Percentiles rank a stretch among this genome's conserved stretches.
Conservation (phyloP, 2,113 vertebrate genomes). For the Thinocorus orbignyianus region DNA sequence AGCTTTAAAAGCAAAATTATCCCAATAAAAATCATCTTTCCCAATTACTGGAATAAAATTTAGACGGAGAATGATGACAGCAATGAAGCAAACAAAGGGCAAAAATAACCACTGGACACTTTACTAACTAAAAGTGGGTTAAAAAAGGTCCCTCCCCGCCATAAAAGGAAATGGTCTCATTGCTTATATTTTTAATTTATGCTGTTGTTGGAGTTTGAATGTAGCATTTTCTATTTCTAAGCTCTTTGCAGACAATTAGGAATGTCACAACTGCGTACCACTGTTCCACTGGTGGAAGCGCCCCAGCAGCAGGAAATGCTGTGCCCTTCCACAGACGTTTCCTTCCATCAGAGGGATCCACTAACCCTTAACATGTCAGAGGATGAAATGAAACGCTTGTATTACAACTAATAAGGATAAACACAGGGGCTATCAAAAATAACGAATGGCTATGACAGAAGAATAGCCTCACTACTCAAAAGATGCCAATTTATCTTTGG, state of each 20-base stretch:
- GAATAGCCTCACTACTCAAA: neutral
- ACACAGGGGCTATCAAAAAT: neutral
- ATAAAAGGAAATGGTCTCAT: neutral
- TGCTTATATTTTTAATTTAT: conserved; percentile 34
- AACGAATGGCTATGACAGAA: neutral
- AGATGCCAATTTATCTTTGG: neutral
- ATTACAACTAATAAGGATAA: neutral
- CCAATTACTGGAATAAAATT: neutral
- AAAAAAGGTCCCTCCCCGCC: neutral
- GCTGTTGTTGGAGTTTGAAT: neutral
- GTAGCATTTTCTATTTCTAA: conserved; percentile 24
- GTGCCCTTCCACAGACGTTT: conserved; percentile 44
- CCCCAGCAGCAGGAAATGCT: conserved; percentile 44
- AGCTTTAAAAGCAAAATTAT: neutral
- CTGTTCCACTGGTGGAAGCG: conserved; percentile 48
- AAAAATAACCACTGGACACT: neutral
- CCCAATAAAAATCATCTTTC: neutral
- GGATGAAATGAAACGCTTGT: neutral
- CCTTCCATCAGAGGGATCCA: conserved; percentile 15
- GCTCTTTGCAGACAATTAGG: neutral
- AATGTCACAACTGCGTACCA: neutral
- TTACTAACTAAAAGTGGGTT: neutral
- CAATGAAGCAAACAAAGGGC: neutral
- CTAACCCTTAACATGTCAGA: neutral
- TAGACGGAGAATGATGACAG: neutral